Evolutionary conservation across 2,888 invertebrate species (phyloP).

Genomic region (Antitype chi): DNA sequence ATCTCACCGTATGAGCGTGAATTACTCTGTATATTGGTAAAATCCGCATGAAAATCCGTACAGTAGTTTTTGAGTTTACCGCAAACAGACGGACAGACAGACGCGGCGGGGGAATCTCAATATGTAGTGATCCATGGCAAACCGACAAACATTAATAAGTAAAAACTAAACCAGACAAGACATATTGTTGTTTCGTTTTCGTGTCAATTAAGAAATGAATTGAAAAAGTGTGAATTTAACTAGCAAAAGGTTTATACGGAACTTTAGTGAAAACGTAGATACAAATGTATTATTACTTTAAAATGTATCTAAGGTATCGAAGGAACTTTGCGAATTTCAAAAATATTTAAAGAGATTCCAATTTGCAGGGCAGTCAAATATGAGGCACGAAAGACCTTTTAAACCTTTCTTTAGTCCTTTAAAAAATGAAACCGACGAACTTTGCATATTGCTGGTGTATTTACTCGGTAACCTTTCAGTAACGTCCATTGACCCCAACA

Average conservation of each 20-base stretch:
- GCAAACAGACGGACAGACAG: too few relatives aligned
- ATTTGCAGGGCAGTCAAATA: background rate
- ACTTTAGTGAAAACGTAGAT: background rate
- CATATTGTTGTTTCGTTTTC: background rate
- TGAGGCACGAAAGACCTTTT: background rate
- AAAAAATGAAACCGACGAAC: background rate
- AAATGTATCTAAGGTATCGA: background rate
- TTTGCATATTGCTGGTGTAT: background rate
- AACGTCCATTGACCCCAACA: constrained; percentile 1
- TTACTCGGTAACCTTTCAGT: background rate
- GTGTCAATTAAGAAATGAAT: background rate
- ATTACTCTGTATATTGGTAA: too few relatives aligned
- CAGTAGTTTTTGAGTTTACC: too few relatives aligned
- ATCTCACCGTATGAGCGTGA: too few relatives aligned
- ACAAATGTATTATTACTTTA: background rate
- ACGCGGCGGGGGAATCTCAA: too few relatives aligned
- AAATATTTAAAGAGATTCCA: background rate
- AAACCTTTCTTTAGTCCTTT: background rate
- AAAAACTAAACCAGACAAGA: background rate
- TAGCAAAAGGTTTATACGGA: background rate
- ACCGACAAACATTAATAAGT: too few relatives aligned
- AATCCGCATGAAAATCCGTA: too few relatives aligned
- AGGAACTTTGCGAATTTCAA: background rate
- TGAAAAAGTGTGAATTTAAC: background rate
- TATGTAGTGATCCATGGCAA: too few relatives aligned